These are phyloP conservation scores for Epizoanthus rinbou DNA, from an alignment of 92 coral and sea anemone genomes.

Conservation along the genomic window DNA sequence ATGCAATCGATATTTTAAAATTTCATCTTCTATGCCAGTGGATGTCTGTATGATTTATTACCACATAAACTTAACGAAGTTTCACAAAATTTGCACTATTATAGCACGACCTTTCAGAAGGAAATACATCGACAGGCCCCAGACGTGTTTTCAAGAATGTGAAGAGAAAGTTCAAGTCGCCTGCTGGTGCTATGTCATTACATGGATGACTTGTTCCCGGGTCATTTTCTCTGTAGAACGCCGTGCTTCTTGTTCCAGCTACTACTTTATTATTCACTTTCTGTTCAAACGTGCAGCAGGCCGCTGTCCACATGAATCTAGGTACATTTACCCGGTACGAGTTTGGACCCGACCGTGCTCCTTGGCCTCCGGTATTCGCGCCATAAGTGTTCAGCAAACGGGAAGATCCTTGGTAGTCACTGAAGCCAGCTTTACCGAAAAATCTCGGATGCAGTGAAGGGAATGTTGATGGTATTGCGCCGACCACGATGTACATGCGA, in stretches of 20 bases:
- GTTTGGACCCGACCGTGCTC: neutral
- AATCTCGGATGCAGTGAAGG: neutral
- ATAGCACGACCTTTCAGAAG: neutral
- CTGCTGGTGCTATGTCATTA: neutral
- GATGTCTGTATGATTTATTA: no score
- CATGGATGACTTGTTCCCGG: neutral
- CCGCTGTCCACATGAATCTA: conserved; percentile 2
- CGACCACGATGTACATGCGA: conserved; percentile 26
- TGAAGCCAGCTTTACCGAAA: conserved; percentile 45
- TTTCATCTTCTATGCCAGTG: no score
- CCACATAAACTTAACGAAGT: no score
- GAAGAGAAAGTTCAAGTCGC: neutral
- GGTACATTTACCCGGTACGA: conserved; percentile 16
- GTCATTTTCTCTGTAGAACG: neutral
- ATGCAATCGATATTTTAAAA: no score
- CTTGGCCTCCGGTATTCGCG: neutral
- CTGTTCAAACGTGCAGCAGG: neutral
- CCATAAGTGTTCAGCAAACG: neutral
- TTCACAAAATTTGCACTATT: neutral
- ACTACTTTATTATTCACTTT: no score
- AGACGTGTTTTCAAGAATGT: neutral
- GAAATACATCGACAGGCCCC: neutral
- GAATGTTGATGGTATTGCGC: conserved; percentile 45
- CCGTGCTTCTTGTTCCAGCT: neutral
- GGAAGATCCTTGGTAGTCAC: conserved; percentile 39